phyloP scores from a whole-genome alignment of 2,888 invertebrate species.

The Acronicta leporina region DNA sequence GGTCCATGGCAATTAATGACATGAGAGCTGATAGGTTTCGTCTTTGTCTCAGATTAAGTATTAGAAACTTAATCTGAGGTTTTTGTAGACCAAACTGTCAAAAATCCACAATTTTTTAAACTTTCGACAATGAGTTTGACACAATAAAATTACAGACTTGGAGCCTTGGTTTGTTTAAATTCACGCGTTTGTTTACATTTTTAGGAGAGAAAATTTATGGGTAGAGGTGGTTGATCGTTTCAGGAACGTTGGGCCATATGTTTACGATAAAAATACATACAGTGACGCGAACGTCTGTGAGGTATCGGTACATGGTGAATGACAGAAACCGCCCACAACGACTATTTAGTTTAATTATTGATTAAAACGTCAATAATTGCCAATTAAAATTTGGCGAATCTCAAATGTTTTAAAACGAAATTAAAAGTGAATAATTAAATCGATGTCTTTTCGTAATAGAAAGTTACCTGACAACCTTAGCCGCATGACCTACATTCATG shows the following conservation, averaged over 20 bases:
- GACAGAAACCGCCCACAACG: constrained; percentile 82
- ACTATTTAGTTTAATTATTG: constrained; percentile 36
- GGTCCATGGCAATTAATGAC: no score
- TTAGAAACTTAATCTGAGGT: no score
- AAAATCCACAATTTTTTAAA: no score
- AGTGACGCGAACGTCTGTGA: constrained; percentile 65
- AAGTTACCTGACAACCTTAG: constrained; percentile 59
- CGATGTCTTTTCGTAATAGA: constrained; percentile 52
- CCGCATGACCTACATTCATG: constrained; percentile 66
- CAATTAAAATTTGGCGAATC: constrained; percentile 19
- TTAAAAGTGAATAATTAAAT: constrained; percentile 42
- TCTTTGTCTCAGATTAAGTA: no score
- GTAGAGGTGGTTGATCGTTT: constrained; percentile 67
- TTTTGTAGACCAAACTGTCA: no score
- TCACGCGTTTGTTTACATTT: constrained; percentile 48
- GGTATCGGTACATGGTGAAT: constrained; percentile 74
- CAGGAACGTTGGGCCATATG: constrained; percentile 79
- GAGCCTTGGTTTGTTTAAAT: constrained; percentile 36
- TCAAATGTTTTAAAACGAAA: constrained; percentile 25
- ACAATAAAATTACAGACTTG: no score
- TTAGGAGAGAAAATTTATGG: constrained; percentile 62
- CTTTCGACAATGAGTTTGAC: no score
- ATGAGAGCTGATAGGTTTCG: no score
- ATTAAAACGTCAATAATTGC: constrained; percentile 30
- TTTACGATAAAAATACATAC: constrained; percentile 82